Evolutionary conservation across 2,888 invertebrate genomes (phyloP).

Genomic region (Teleiodes luculella): DNA sequence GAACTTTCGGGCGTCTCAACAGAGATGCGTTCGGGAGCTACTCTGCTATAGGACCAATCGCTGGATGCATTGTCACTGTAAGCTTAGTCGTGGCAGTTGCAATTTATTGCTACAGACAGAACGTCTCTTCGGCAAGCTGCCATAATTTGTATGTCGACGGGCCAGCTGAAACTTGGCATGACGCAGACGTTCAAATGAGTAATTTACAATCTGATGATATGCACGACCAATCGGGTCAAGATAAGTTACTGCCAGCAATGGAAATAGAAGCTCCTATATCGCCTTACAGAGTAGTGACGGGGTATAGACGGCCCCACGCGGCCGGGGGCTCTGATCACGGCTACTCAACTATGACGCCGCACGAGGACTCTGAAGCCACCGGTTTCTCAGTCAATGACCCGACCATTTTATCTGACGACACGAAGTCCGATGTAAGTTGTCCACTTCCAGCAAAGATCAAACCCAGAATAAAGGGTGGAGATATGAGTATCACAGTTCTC

Average conservation of each 20-base stretch:
- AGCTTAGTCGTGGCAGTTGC: conserved; percentile 89
- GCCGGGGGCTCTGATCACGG: conserved; percentile 95
- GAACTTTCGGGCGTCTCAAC: conserved; percentile 73
- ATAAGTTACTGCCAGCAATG: conserved; percentile 80
- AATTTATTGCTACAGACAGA: conserved; percentile 90
- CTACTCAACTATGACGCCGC: conserved; percentile 95
- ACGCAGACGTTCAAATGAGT: conserved; percentile 83
- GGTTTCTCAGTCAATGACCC: conserved; percentile 85
- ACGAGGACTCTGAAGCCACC: conserved; percentile 91
- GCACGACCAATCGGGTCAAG: conserved; percentile 81
- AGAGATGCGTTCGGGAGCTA: conserved; percentile 75
- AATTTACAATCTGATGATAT: conserved; percentile 84
- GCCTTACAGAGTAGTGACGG: conserved; percentile 91
- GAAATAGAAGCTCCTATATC: conserved; percentile 86
- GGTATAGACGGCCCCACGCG: conserved; percentile 86
- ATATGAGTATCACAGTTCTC: conserved; percentile 68
- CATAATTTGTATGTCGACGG: conserved; percentile 74
- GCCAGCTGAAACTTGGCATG: conserved; percentile 73
- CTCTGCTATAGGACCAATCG: conserved; percentile 91
- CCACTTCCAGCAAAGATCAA: conserved; percentile 73
- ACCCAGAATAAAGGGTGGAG: conserved; percentile 58
- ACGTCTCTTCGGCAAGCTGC: conserved; percentile 72
- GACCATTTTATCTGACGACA: conserved; percentile 73
- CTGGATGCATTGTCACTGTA: conserved; percentile 90
- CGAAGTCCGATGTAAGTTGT: conserved; percentile 78